Base-by-base conservation (phyloP, 2,888 invertebrate genomes). In the Pandemis cinnamomeana region DNA sequence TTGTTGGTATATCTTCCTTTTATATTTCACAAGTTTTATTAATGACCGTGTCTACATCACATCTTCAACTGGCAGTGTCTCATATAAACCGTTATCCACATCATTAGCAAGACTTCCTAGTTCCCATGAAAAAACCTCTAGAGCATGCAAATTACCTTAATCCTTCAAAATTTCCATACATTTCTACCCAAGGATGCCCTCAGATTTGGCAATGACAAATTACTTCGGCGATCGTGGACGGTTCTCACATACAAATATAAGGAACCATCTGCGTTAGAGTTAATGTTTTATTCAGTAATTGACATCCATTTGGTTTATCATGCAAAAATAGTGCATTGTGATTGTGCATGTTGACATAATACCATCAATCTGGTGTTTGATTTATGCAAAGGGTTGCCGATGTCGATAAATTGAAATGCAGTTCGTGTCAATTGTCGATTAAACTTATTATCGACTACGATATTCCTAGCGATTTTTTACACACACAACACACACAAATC, bases 331-430 rank as follows among this genome's bases (percentile, higher is more conserved):
- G 80, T 76, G 83, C 80, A 88, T 91, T 92, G 85, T 89, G 87
- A 88, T 91, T 88, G 91, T 88, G 86, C 82, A 90, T 92, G 93
- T 93, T 93, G 94, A 92, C 92, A 93, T 93, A 93, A 93, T 93
- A 93, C 91, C 90, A 93, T 92, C 93, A 91, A 92, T 93, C 89
- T 88, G 85, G 80, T 86, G 88, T 87, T 89, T 91, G 91, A 92
- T 91, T 91, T 92, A 88, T 88, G 78, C 76, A 46, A 79, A 84
- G 82, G 74, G 88, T 68, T 82, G 84, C 41, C 48, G 80, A n/a
- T 78, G 80, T 71, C 48, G 64, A 55, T 68, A 46, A 55, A 75
- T 82, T 79, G 20, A 20, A 0, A 36, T 36, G 27, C 27, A 36
- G 27, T 36, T 36, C 4, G 27, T 36, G 27, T 36, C 27, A 36